Evolutionary conservation across 1,140 invertebrate species (phyloP).

Genomic region (Eurosta solidaginis): DNA sequence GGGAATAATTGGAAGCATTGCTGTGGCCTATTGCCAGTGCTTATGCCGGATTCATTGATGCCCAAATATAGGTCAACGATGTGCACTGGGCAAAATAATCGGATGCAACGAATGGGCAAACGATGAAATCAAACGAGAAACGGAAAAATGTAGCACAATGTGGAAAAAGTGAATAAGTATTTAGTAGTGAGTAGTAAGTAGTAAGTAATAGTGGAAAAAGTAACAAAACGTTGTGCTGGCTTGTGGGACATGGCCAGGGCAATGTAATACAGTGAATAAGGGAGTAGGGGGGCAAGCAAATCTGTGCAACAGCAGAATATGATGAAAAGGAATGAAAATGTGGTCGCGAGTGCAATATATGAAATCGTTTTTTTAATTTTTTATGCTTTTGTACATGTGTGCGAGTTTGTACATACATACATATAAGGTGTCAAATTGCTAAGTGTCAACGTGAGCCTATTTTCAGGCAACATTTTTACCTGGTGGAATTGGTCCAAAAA

Average conservation of each 20-base stretch:
- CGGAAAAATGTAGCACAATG: slow-evolving; percentile 44
- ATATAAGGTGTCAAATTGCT: no score
- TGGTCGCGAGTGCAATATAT: not conserved
- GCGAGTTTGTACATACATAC: not conserved
- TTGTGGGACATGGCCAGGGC: no score
- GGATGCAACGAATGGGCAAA: slow-evolving; percentile 27
- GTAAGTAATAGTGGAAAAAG: no score
- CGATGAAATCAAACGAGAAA: slow-evolving; percentile 28
- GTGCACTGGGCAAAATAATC: slow-evolving; percentile 40
- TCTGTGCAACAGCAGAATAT: not conserved
- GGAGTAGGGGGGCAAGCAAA: not conserved
- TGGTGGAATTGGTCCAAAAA: not conserved
- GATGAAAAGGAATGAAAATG: not conserved
- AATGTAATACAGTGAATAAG: not conserved
- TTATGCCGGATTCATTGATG: slow-evolving; percentile 54
- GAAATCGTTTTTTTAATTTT: not conserved
- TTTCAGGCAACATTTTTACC: not conserved
- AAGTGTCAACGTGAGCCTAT: not conserved
- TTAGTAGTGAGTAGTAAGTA: no score
- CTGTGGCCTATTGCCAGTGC: slow-evolving; percentile 14
- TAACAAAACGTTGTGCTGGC: no score
- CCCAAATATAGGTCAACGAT: slow-evolving; percentile 58
- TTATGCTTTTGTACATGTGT: not conserved
- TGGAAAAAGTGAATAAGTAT: not conserved
- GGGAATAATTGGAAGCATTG: slow-evolving; percentile 20